A percentile compares a stretch with the other conserved stretches of the same genome.
phyloP scores from a whole-genome alignment of 2,113 vertebrate genomes.

The Rhizomys pruinosus region DNA sequence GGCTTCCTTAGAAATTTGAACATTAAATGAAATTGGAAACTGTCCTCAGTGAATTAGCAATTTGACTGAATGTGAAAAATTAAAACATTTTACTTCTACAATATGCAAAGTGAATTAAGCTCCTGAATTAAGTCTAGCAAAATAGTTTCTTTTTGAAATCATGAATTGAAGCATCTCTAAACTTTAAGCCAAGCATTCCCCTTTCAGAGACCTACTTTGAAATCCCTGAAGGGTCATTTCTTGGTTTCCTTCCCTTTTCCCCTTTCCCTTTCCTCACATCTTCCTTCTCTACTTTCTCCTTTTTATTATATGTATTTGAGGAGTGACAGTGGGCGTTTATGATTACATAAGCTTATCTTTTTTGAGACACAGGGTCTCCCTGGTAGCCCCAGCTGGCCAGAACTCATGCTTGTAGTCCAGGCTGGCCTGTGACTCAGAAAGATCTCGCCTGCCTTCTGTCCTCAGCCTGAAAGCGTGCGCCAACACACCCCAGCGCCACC shows the following conservation, averaged over 20 bases:
- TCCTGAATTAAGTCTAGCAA: background rate
- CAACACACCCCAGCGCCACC: too few species aligned
- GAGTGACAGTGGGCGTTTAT: background rate
- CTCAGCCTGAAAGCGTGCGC: too few species aligned
- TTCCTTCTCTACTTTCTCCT: background rate
- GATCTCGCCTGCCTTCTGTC: too few species aligned
- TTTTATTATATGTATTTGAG: background rate
- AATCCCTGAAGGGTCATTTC: background rate
- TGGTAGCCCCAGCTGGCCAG: too few species aligned
- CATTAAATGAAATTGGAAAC: conserved; percentile 38
- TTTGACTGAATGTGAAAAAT: conserved; percentile 25
- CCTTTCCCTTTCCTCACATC: fast-evolving
- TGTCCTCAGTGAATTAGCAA: conserved; percentile 9
- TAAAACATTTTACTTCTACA: background rate
- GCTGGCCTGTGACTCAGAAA: too few species aligned
- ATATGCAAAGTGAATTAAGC: background rate
- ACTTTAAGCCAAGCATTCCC: conserved; percentile 9
- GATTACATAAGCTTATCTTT: too few species aligned
- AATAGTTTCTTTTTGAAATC: conserved; percentile 6
- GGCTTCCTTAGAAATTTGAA: conserved; percentile 6
- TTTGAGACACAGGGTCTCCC: too few species aligned
- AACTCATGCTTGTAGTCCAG: too few species aligned
- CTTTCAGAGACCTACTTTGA: conserved; percentile 48
- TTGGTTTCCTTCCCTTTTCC: background rate
- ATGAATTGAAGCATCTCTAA: conserved; percentile 22